Evolutionary conservation across 2,113 vertebrate genomes (phyloP).

Genomic region (Hippocampus barbouri): DNA sequence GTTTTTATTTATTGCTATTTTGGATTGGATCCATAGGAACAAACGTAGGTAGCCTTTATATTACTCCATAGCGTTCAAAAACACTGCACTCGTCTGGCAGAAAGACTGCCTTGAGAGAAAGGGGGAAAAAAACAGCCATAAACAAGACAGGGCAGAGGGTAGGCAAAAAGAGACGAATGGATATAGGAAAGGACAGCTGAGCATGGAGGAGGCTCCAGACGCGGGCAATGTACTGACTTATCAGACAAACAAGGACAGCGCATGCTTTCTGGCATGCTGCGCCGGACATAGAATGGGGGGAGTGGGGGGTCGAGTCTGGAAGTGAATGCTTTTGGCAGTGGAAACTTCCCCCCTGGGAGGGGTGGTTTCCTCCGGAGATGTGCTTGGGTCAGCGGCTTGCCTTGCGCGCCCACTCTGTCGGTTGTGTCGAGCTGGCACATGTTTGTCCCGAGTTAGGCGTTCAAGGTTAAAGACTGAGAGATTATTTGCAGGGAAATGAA

Average conservation of each 20-base stretch:
- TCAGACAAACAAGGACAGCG: slow-evolving; percentile 48
- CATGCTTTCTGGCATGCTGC: slow-evolving; percentile 55
- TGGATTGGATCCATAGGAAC: background rate
- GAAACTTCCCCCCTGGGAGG: slow-evolving; percentile 25
- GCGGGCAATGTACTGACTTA: slow-evolving; percentile 33
- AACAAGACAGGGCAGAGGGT: background rate
- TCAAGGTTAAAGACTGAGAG: slow-evolving; percentile 56
- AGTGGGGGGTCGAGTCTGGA: slow-evolving; percentile 10
- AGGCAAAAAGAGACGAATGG: background rate
- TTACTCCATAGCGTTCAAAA: slow-evolving; percentile 10
- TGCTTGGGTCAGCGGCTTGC: slow-evolving; percentile 64
- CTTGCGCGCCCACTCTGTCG: slow-evolving; percentile 36
- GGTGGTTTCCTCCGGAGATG: slow-evolving; percentile 56
- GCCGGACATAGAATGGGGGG: slow-evolving; percentile 34
- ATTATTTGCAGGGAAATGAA: slow-evolving; percentile 40
- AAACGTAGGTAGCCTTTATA: background rate
- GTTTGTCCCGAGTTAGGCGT: slow-evolving; percentile 48
- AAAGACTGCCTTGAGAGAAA: slow-evolving; percentile 38
- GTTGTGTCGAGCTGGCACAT: slow-evolving; percentile 48
- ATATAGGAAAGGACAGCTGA: slow-evolving; percentile 5
- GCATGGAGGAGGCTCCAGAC: background rate
- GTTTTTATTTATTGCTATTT: slow-evolving; percentile 5
- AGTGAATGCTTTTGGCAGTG: slow-evolving; percentile 67
- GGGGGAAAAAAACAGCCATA: slow-evolving; percentile 25
- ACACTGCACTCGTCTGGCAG: slow-evolving; percentile 7